A percentile compares a stretch with the other conserved stretches of the same genome.
These are phyloP conservation scores for Desmodus rotundus DNA, from an alignment of 2,113 vertebrate genomes.

Conservation along the genomic window DNA sequence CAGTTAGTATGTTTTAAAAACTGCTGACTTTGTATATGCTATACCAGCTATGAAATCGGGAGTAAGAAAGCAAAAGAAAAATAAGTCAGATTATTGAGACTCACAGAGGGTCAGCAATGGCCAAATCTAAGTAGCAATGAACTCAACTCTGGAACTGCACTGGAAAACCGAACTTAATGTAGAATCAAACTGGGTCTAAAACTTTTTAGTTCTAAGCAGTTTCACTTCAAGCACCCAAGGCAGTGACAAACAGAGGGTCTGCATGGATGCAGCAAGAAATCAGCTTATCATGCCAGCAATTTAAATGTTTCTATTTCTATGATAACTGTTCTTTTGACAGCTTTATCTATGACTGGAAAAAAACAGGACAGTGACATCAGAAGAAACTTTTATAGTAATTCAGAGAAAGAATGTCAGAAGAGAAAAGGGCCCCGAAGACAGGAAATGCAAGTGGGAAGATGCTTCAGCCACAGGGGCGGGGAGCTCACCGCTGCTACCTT, in stretches of 20 bases:
- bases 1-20: neutral
- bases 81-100: neutral
- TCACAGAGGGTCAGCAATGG: neutral
- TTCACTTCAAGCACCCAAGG: slow-evolving; percentile 20
- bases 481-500: neutral
- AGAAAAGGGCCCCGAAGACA: neutral
- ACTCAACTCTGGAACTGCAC: neutral
- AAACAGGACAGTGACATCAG: neutral
- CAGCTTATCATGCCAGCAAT: neutral
- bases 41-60: neutral
- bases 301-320: slow-evolving; percentile 4
- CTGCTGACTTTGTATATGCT: neutral
- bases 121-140: neutral
- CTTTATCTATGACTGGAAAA: neutral
- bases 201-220: neutral
- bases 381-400: neutral
- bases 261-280: neutral
- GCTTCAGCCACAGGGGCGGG: neutral
- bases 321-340: slow-evolving; percentile 1
- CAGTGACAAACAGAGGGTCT: neutral
- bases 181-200: neutral
- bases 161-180: neutral
- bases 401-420: neutral
- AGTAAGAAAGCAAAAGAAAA: slow-evolving; percentile 15
- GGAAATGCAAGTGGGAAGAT: neutral